A percentile compares a stretch with the other conserved stretches of the same genome.
Evolutionary conservation across 2,113 vertebrate species (phyloP).

Genomic region (Oceanodroma tethys): DNA sequence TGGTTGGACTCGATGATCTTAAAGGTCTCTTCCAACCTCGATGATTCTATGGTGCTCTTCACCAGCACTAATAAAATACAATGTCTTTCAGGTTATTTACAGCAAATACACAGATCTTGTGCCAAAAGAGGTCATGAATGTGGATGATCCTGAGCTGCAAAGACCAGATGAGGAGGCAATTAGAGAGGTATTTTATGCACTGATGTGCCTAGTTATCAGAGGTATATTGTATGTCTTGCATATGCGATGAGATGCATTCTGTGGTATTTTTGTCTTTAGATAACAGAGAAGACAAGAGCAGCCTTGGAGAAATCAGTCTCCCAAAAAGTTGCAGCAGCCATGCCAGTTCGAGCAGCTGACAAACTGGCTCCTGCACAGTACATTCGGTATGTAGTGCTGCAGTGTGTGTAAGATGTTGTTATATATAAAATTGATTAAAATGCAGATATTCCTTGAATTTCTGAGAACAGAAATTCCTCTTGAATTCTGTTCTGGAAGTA

Average conservation of each 20-base stretch:
- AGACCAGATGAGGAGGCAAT: constrained; percentile 94
- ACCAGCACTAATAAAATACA: constrained; percentile 24
- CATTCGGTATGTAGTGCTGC: constrained; percentile 81
- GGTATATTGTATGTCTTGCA: background rate
- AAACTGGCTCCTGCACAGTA: constrained; percentile 97
- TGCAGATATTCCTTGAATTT: background rate
- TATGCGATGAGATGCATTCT: background rate
- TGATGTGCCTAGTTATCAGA: background rate
- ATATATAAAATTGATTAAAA: background rate
- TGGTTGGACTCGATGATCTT: background rate
- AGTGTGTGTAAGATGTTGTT: background rate
- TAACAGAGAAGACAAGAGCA: constrained; percentile 93
- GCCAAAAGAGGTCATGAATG: constrained; percentile 93
- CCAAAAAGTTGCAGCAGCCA: constrained; percentile 97
- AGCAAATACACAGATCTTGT: constrained; percentile 97
- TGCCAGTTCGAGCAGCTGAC: constrained; percentile 97
- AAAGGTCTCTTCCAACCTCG: background rate
- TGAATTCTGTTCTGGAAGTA: background rate
- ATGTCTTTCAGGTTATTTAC: constrained; percentile 86
- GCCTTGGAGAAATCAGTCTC: constrained; percentile 94
- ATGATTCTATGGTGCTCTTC: background rate
- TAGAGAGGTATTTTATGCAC: constrained; percentile 80
- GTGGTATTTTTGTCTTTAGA: constrained; percentile 71
- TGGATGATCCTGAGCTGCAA: constrained; percentile 88
- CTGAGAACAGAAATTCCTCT: background rate